Base-by-base conservation (phyloP, 2,113 vertebrate species). In the Scytalopus superciliaris region DNA sequence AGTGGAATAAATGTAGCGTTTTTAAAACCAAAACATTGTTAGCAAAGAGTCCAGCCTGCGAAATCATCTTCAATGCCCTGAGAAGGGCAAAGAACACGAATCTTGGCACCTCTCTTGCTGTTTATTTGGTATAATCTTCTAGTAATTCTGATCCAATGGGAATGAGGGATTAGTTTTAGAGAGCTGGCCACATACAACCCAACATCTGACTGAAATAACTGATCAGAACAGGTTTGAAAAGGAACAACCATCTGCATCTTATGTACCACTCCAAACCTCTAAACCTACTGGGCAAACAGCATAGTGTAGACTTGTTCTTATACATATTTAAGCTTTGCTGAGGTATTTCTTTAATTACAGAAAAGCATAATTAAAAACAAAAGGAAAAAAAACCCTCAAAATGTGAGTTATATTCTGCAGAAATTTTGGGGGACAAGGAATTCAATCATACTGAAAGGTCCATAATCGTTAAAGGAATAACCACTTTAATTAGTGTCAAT, bases 331-430 rank as follows among this genome's bases (percentile, higher is more conserved):
- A 96, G 86, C 52, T 94, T 97, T 91, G 93, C 84, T 97, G 97
- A 97, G 97, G 97, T 97, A 97, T 97, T 97, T 96, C 57, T 90
- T 95, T 84, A 93, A 91, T 91, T 93, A 94, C 92, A 84, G 93
- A 96, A 94, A 90, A 95, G 70, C 56, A 82, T 96, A 68, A 82
- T 84, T 64, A 60, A 84, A 94, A 96, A 82, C 64, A 84, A 75
- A 15, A 84, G 80, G 23, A 59, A 49, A 95, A 87, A 93, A 78
- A 67, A 3, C 2, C 2, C 66, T 91, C 88, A 91, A 94, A 95
- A 84, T 28, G 64, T 30, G 69, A 87, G 47, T 89, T 68, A 62
- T 72, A 90, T 68, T 89, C 70, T 89, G 89, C 76, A 85, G 69
- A 82, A 25, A 66, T 50, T 53, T 90, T 35, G 2, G 6, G 56